Conservation (phyloP, 2,888 invertebrate genomes). For the Calameuta idolon region DNA sequence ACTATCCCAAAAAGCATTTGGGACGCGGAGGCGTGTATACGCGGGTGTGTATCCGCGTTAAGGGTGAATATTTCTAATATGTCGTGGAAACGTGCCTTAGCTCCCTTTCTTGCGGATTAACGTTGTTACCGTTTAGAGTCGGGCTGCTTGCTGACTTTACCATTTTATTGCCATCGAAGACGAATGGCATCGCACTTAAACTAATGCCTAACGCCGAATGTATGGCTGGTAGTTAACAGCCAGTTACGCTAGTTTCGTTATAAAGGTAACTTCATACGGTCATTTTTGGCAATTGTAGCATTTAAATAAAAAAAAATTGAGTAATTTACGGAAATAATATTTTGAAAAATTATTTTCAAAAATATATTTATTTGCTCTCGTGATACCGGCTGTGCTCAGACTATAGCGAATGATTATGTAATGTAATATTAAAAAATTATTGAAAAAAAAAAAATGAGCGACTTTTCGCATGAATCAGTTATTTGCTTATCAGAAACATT, state of each 20-base stretch:
- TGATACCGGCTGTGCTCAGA: no score
- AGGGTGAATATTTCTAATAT: conserved; percentile 16
- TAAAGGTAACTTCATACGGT: neutral
- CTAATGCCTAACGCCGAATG: neutral
- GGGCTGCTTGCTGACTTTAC: conserved; percentile 18
- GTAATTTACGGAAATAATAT: neutral
- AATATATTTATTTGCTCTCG: neutral
- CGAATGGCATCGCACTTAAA: conserved; percentile 19
- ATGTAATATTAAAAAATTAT: neutral
- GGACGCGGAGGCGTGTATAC: neutral
- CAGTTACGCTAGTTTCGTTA: neutral
- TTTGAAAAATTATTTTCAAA: neutral
- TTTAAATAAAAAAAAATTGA: neutral
- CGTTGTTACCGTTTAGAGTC: conserved; percentile 20
- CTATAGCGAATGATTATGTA: neutral
- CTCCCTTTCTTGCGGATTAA: conserved; percentile 21
- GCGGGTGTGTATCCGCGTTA: conserved; percentile 4
- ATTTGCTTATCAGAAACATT: conserved; percentile 21
- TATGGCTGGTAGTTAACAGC: neutral
- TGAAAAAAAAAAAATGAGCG: neutral
- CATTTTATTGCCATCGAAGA: conserved; percentile 21
- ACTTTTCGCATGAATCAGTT: conserved; percentile 2
- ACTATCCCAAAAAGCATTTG: neutral
- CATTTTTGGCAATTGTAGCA: neutral
- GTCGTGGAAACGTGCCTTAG: conserved; percentile 21